Conservation (phyloP, 2,888 invertebrate genomes). For the Girardia tigrina region DNA sequence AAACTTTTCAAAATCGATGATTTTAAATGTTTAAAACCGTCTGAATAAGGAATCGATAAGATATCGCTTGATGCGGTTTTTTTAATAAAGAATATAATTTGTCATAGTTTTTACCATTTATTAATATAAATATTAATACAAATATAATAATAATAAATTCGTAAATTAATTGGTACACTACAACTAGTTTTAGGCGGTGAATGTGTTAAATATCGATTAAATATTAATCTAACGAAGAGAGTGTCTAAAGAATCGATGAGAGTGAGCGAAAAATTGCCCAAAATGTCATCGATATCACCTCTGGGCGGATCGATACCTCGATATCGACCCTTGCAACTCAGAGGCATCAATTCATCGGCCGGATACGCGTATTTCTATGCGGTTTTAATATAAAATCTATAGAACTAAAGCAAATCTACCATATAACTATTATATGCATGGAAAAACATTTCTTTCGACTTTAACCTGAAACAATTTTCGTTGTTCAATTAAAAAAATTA, state of each 20-base stretch:
- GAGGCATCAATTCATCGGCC: constrained; percentile 91
- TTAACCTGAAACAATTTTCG: constrained; percentile 57
- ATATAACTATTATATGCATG: constrained; percentile 88
- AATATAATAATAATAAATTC: too few species aligned
- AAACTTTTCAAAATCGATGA: too few species aligned
- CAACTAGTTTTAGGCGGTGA: too few species aligned
- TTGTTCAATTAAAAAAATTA: background rate
- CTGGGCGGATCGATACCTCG: constrained; percentile 74
- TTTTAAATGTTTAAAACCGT: too few species aligned
- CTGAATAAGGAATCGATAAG: too few species aligned
- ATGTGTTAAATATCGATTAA: background rate
- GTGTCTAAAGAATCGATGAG: constrained; percentile 85
- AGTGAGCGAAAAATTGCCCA: constrained; percentile 92
- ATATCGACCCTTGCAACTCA: constrained; percentile 79
- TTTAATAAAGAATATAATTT: too few species aligned
- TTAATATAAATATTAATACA: too few species aligned
- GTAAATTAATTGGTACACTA: too few species aligned
- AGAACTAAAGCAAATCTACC: constrained; percentile 52
- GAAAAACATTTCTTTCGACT: constrained; percentile 83
- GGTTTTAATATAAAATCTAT: background rate
- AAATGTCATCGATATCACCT: constrained; percentile 85
- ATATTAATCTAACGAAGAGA: constrained; percentile 58
- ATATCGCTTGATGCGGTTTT: too few species aligned
- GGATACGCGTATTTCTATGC: constrained; percentile 73
- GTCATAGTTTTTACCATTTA: too few species aligned